phyloP scores from a whole-genome alignment of 2,888 invertebrate genomes.

The Chrysopilus asiliformis region DNA sequence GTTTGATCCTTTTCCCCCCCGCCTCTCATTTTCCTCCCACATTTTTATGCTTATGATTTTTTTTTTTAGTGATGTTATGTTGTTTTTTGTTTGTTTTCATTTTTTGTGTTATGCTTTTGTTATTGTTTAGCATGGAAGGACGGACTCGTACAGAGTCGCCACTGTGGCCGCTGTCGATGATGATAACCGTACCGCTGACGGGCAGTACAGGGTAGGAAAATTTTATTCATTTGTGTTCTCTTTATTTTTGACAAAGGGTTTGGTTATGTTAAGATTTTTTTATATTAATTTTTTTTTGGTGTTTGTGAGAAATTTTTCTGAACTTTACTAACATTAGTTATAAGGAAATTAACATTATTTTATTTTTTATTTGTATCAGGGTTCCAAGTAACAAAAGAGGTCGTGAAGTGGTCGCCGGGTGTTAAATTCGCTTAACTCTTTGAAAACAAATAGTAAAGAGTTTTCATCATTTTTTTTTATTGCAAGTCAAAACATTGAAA shows the following conservation, averaged over 20 bases:
- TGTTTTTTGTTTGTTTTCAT: conserved; percentile 16
- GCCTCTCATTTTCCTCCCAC: conserved; percentile 1
- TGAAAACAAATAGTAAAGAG: no score
- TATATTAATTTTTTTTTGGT: no score
- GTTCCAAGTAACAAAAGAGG: no score
- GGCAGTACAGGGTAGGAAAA: conserved; percentile 67
- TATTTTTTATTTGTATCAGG: no score
- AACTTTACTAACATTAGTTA: no score
- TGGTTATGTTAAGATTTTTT: no score
- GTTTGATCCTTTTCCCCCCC: background rate
- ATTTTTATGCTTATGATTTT: conserved; percentile 5
- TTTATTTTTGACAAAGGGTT: background rate
- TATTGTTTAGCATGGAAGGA: conserved; percentile 74
- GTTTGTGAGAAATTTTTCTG: no score
- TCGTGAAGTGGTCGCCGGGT: no score
- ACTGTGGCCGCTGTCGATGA: conserved; percentile 84
- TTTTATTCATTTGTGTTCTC: background rate
- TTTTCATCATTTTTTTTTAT: no score
- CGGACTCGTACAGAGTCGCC: conserved; percentile 95
- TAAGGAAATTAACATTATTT: no score
- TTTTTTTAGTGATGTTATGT: conserved; percentile 8
- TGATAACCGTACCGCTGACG: conserved; percentile 92
- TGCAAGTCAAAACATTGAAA: no score
- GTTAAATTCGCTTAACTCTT: no score
- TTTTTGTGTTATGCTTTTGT: conserved; percentile 19